Percentiles rank a stretch among this genome's conserved stretches.
phyloP scores from a whole-genome alignment of 2,797 vertebrate species.

The Loris lydekkerianus region DNA sequence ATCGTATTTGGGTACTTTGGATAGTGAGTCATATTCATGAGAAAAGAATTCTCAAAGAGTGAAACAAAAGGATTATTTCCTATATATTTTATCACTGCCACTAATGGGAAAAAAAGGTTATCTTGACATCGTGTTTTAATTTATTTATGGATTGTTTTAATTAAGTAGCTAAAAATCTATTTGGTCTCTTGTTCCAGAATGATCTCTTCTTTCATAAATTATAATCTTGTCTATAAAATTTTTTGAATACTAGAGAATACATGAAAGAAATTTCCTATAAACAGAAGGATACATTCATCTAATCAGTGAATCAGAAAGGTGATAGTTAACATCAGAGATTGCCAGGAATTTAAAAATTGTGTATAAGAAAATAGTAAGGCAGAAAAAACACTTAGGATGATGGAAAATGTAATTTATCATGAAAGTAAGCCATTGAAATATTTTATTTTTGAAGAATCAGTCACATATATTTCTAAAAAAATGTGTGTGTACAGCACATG shows the following conservation, averaged over 20 bases:
- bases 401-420: background rate
- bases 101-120: conserved; percentile 21
- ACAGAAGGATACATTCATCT: background rate
- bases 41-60: conserved; percentile 1
- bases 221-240: conserved; percentile 41
- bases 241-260: background rate
- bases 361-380: background rate
- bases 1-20: background rate
- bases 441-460: conserved; percentile 10
- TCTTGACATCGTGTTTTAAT: conserved; percentile 43
- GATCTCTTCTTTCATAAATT: conserved; percentile 52
- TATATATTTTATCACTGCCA: background rate
- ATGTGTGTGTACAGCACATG: background rate
- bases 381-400: background rate
- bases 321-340: background rate
- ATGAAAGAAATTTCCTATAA: conserved; percentile 24
- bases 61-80: background rate
- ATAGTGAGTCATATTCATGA: background rate
- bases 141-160: conserved; percentile 69
- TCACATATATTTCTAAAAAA: background rate
- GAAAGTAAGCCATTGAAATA: background rate
- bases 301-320: background rate
- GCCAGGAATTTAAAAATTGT: background rate
- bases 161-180: conserved; percentile 66
- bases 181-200: conserved; percentile 32